A percentile compares a stretch with the other conserved stretches of the same genome.
These are phyloP conservation scores for Bettongia penicillata DNA, from an alignment of 2,113 vertebrate species.

Conservation along the genomic window DNA sequence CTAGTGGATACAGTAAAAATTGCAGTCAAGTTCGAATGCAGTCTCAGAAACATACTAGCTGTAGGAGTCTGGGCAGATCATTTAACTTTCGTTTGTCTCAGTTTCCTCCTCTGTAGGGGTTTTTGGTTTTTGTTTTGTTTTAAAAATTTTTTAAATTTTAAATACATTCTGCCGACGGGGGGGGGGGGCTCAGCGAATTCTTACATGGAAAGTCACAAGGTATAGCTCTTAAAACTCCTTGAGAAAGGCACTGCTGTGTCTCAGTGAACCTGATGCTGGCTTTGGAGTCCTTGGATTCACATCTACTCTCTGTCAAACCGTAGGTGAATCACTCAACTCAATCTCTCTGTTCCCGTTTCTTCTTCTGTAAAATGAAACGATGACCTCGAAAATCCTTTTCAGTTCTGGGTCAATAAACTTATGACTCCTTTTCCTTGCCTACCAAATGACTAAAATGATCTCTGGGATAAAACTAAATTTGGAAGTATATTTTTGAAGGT, in stretches of 20 bases:
- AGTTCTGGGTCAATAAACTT: neutral
- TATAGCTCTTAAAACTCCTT: neutral
- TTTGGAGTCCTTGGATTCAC: neutral
- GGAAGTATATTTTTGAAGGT: neutral
- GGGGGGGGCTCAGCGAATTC: neutral
- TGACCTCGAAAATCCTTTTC: neutral
- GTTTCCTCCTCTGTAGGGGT: neutral
- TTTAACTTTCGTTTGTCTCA: neutral
- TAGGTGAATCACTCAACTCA: neutral
- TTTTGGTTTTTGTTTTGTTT: neutral
- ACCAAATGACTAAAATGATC: neutral
- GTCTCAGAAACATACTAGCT: neutral
- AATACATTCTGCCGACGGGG: neutral
- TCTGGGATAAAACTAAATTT: neutral
- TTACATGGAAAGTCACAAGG: neutral
- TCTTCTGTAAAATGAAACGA: neutral
- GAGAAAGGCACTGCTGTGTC: neutral
- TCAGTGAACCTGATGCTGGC: neutral
- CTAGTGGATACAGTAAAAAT: neutral
- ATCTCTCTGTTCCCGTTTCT: neutral
- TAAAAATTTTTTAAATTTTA: neutral
- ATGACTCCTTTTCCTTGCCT: neutral
- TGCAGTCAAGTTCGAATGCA: neutral
- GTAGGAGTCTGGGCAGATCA: neutral
- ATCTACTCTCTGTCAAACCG: neutral